Evolutionary conservation across 2,113 vertebrate species (phyloP).

Genomic region (Calyptomena viridis): DNA sequence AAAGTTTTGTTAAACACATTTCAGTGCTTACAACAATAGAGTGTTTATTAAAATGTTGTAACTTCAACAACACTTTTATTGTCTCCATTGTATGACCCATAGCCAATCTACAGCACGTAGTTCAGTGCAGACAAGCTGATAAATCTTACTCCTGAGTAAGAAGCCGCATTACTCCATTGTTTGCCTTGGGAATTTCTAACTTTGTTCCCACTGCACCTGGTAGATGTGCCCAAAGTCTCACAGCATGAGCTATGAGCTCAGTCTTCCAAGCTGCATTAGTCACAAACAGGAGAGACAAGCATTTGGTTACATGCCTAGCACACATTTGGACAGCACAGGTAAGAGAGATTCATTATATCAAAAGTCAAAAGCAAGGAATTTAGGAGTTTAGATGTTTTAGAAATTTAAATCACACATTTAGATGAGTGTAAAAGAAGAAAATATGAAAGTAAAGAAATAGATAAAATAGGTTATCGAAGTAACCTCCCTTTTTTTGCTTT

Average conservation of each 20-base stretch:
- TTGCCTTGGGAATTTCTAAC: neutral
- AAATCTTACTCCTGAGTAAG: neutral
- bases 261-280: neutral
- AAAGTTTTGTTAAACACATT: neutral
- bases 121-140: neutral
- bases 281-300: neutral
- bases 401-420: neutral
- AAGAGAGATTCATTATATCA: neutral
- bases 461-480: neutral
- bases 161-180: neutral
- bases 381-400: neutral
- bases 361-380: neutral
- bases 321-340: neutral
- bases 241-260: neutral
- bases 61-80: neutral
- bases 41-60: neutral
- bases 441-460: neutral
- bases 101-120: neutral
- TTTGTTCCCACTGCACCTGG: neutral
- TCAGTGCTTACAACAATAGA: neutral
- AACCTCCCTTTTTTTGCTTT: no score
- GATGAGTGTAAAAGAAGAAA: neutral
- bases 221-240: neutral
- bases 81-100: neutral
- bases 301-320: neutral